Base-by-base conservation (phyloP, 2,797 vertebrate species). In the Oryzias dopingdopingensis region DNA sequence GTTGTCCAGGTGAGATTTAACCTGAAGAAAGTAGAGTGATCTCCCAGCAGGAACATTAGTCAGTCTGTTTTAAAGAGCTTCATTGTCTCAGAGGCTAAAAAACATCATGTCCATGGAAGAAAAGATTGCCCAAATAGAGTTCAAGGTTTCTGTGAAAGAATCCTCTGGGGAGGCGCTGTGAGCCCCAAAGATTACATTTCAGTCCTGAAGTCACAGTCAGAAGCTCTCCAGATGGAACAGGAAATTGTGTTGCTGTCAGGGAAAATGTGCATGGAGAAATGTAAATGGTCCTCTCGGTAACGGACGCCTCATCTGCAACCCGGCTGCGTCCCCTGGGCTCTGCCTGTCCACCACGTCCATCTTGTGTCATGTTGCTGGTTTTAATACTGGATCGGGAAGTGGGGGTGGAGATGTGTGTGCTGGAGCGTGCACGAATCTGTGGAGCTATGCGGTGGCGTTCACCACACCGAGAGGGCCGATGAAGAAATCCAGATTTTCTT, bases 201-300 rank as follows among this genome's bases (percentile, higher is more conserved):
- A 88, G 89, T 89, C 87, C 79, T 72, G 59, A 75, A 83, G 86
- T 83, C 74, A 59, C 78, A 88, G 89, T 92, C 90, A 89, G 77
- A 83, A 89, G 88, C 86, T 86, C 66, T 70, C 88, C 90, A 91
- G 88, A 90, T 85, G 86, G 91, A 90, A 91, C 86, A 92, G 90
- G 89, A 92, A 92, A 92, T 92, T 92, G 90, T 92, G 90, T 90
- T 81, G 74, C 90, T 92, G 91, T 92, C 91, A 92, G 83, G 79
- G 83, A 86, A 80, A 86, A 91, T 67, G 87, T 79, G 59, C 77
- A 66, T 77, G 83, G 84, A 89, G 85, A 92, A 92, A 92, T 91
- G 90, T 92, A 92, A 91, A 92, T 92, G 85, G 82, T 79, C 83
- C 77, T 88, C 81, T 74, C 63, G 62, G 80, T 87, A 91, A 88